Evolutionary conservation across 1,140 invertebrate species (phyloP).

Genomic region (Drosophila mauritiana): DNA sequence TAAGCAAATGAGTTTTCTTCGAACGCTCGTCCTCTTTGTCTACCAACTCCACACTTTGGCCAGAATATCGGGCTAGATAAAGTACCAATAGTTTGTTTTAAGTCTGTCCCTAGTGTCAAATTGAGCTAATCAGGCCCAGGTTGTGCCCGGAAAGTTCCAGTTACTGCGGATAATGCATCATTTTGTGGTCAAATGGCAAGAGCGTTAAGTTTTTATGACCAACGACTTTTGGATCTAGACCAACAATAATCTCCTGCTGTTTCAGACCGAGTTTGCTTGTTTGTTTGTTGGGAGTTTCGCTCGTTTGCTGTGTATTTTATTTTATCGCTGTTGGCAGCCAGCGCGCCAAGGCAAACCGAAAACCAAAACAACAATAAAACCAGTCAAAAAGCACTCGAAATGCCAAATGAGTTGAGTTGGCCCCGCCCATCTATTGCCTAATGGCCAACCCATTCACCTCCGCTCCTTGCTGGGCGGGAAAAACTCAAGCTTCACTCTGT

Average conservation of each 20-base stretch:
- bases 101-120: constrained; percentile 43
- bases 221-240: constrained; percentile 79
- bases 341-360: constrained; percentile 27
- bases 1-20: constrained; percentile 61
- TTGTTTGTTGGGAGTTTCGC: constrained; percentile 50
- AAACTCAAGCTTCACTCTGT: constrained; percentile 6
- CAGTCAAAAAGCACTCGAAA: constrained; percentile 82
- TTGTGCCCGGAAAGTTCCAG: constrained; percentile 13
- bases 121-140: constrained; percentile 51
- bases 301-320: constrained; percentile 81
- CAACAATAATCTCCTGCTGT: constrained; percentile 64
- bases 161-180: constrained; percentile 69
- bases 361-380: constrained; percentile 76
- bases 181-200: constrained; percentile 81
- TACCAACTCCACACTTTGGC: neutral
- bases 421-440: constrained; percentile 54
- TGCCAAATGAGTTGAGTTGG: constrained; percentile 73
- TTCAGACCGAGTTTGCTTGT: constrained; percentile 25
- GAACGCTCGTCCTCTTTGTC: constrained; percentile 25
- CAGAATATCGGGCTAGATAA: constrained; percentile 4
- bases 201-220: constrained; percentile 81
- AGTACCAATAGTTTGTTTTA: constrained; percentile 64
- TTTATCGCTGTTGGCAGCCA: constrained; percentile 78
- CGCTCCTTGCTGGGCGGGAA: neutral
- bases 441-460: constrained; percentile 26